Conservation (phyloP, 2,888 invertebrate genomes). For the Spodoptera exigua region DNA sequence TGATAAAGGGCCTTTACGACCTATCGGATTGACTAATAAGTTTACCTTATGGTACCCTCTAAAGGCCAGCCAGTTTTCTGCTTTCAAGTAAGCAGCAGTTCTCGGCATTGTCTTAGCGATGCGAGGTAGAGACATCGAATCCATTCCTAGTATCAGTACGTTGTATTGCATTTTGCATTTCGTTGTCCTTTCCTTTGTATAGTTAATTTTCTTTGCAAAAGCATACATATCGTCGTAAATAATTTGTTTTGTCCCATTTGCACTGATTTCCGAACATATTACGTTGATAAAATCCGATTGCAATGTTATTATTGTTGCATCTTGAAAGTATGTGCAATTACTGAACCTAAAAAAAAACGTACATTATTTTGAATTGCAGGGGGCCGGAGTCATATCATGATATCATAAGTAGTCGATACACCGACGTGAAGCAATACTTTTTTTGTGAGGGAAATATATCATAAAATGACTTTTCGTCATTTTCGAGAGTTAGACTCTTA, state of each 20-base stretch:
- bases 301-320: slow-evolving; percentile 66
- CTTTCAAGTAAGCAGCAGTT: slow-evolving; percentile 91
- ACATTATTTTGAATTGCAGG: background rate
- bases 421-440: no score
- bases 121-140: slow-evolving; percentile 95
- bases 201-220: slow-evolving; percentile 83
- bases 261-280: slow-evolving; percentile 72
- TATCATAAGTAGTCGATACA: no score
- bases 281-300: slow-evolving; percentile 78
- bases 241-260: slow-evolving; percentile 63
- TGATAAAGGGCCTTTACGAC: no score
- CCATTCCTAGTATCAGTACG: slow-evolving; percentile 94
- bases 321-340: slow-evolving; percentile 68
- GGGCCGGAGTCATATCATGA: no score
- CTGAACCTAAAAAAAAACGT: slow-evolving; percentile 70
- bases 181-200: slow-evolving; percentile 49
- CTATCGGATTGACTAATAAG: no score
- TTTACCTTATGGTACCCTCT: slow-evolving; percentile 92
- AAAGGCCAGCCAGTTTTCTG: slow-evolving; percentile 92
- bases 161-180: slow-evolving; percentile 75
- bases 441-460: no score
- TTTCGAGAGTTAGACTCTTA: no score
- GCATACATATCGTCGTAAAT: slow-evolving; percentile 83
- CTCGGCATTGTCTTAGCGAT: slow-evolving; percentile 93
- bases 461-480: no score